phyloP scores from a whole-genome alignment of 2,113 vertebrate genomes.

The Syrmaticus mikado region DNA sequence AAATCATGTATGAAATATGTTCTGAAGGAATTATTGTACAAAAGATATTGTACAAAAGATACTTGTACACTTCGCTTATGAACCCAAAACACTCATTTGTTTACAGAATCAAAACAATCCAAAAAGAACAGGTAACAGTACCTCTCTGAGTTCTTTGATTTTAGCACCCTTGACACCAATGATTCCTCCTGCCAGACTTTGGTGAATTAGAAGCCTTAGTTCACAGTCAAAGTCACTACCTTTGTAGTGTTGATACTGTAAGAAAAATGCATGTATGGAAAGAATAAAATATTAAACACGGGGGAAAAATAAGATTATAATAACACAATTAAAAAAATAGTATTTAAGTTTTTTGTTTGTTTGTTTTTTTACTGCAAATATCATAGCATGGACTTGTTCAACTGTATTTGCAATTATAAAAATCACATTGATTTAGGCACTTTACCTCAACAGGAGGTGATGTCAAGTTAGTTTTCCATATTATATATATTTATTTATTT shows the following conservation, averaged over 20 bases:
- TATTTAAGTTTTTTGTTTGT: not conserved
- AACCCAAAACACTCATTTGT: not conserved
- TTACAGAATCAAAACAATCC: not conserved
- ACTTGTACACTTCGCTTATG: not conserved
- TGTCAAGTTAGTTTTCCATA: not conserved
- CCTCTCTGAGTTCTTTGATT: conserved; percentile 97
- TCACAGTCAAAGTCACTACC: conserved; percentile 97
- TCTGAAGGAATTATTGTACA: conserved; percentile 2
- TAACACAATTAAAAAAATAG: no score
- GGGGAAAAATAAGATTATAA: not conserved
- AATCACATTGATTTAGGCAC: not conserved
- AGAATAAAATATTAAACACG: not conserved
- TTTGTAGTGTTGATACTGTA: conserved; percentile 96
- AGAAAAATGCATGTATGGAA: conserved; percentile 36
- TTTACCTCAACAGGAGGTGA: not conserved
- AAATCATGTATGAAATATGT: not conserved
- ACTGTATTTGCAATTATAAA: not conserved
- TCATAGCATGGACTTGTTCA: not conserved
- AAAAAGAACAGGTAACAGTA: conserved; percentile 55
- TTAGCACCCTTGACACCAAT: conserved; percentile 97
- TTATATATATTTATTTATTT: not conserved
- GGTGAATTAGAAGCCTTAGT: conserved; percentile 93
- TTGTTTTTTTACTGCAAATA: not conserved
- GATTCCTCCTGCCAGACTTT: conserved; percentile 95
- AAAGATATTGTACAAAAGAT: not conserved